phyloP scores from a whole-genome alignment of 2,113 vertebrate genomes.

The Corvus cornix region DNA sequence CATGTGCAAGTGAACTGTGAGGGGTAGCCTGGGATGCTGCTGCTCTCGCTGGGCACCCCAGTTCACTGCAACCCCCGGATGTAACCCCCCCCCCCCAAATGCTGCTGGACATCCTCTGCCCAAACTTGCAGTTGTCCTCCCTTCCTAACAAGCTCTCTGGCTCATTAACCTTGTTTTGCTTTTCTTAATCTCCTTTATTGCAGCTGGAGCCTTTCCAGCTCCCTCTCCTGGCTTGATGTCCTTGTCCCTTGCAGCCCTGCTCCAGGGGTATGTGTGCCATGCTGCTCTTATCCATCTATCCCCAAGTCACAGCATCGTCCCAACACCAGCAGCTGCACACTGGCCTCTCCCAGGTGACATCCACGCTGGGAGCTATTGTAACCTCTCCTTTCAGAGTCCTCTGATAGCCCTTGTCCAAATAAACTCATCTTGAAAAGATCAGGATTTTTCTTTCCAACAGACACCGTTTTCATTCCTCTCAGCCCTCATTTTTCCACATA shows the following conservation, averaged over 20 bases:
- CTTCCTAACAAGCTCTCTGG: neutral
- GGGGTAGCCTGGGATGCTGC: neutral
- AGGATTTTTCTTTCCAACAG: neutral
- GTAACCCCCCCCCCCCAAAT: neutral
- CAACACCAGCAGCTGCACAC: neutral
- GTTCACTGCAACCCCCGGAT: neutral
- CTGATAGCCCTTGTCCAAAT: neutral
- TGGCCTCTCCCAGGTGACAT: neutral
- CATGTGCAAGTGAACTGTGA: neutral
- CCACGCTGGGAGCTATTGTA: neutral
- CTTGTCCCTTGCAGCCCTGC: neutral
- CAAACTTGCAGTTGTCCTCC: neutral
- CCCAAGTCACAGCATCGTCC: neutral
- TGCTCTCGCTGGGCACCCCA: neutral
- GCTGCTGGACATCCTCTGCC: neutral
- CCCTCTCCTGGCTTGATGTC: neutral
- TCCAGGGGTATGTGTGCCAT: neutral
- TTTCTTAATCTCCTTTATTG: neutral
- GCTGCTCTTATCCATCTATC: neutral
- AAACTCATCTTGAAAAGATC: neutral
- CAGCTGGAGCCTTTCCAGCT: conserved; percentile 13
- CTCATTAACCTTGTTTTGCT: neutral
- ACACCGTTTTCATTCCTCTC: neutral
- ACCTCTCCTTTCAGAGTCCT: neutral
- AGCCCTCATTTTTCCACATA: neutral